phyloP scores from a whole-genome alignment of 2,113 vertebrate genomes.

The Nibea coibor region DNA sequence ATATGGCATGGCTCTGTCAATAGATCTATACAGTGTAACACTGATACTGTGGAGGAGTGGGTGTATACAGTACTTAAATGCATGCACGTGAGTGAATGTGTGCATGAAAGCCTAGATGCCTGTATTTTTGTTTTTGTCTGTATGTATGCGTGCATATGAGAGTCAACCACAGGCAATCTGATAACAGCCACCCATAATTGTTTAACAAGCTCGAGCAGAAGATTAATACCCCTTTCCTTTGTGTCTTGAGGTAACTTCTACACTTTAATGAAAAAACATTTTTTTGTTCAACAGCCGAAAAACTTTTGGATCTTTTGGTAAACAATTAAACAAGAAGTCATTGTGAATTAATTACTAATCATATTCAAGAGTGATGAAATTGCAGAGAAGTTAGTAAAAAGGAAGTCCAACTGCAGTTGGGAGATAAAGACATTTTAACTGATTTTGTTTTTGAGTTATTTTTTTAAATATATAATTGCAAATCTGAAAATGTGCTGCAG shows the following conservation, averaged over 20 bases:
- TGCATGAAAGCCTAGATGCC: neutral
- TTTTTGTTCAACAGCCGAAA: neutral
- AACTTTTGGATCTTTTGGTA: neutral
- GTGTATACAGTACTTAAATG: neutral
- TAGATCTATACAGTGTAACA: slow-evolving; percentile 59
- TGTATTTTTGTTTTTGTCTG: slow-evolving; percentile 4
- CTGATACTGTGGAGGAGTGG: slow-evolving; percentile 47
- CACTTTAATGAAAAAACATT: no score
- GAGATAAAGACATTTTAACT: neutral
- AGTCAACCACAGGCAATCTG: slow-evolving; percentile 11
- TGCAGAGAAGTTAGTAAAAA: neutral
- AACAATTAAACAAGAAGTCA: slow-evolving; percentile 19
- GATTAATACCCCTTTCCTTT: slow-evolving; percentile 28
- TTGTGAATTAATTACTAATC: slow-evolving; percentile 26
- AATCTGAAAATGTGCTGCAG: no score
- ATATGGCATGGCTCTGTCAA: slow-evolving; percentile 70
- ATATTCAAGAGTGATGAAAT: neutral
- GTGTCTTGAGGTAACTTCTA: neutral
- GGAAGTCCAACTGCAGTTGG: neutral
- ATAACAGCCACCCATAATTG: slow-evolving; percentile 35
- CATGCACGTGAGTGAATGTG: neutral
- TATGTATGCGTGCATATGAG: neutral
- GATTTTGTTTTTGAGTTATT: neutral
- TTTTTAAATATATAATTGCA: no score
- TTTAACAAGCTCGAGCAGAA: slow-evolving; percentile 47